phyloP scores from a whole-genome alignment of 2,113 vertebrate genomes.

The Rallus limicola region DNA sequence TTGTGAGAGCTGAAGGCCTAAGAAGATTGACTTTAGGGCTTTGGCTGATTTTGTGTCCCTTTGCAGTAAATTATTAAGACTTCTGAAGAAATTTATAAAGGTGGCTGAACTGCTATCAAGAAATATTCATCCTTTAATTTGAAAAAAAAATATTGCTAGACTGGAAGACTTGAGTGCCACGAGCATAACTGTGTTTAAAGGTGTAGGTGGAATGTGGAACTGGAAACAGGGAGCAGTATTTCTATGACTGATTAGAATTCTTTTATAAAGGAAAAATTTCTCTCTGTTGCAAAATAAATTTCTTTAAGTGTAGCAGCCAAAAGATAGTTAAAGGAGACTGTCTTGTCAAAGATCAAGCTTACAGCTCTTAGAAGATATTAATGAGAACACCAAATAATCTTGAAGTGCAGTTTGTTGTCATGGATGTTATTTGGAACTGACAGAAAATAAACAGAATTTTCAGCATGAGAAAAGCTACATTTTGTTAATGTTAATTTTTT shows the following conservation, averaged over 20 bases:
- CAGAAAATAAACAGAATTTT: not conserved
- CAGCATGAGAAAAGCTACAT: not conserved
- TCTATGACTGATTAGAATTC: not conserved
- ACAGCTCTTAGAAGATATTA: not conserved
- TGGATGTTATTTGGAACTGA: not conserved
- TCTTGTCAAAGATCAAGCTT: not conserved
- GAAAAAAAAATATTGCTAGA: not conserved
- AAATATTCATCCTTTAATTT: not conserved
- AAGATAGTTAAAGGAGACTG: not conserved
- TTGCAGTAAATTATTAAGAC: not conserved
- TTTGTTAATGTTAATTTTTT: not conserved
- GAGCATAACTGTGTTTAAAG: not conserved
- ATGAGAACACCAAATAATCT: not conserved
- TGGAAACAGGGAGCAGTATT: not conserved
- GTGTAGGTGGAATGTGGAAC: not conserved
- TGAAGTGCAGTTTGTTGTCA: not conserved
- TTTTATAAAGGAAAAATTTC: not conserved
- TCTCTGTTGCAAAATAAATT: not conserved
- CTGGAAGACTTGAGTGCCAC: not conserved
- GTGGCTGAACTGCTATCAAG: not conserved
- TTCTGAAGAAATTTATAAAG: not conserved
- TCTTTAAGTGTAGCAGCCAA: not conserved
- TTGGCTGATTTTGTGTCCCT: not conserved
- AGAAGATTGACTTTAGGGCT: not conserved
- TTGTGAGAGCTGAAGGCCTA: not conserved